Base-by-base conservation (phyloP, 2,888 invertebrate genomes). In the Achlya flavicornis region DNA sequence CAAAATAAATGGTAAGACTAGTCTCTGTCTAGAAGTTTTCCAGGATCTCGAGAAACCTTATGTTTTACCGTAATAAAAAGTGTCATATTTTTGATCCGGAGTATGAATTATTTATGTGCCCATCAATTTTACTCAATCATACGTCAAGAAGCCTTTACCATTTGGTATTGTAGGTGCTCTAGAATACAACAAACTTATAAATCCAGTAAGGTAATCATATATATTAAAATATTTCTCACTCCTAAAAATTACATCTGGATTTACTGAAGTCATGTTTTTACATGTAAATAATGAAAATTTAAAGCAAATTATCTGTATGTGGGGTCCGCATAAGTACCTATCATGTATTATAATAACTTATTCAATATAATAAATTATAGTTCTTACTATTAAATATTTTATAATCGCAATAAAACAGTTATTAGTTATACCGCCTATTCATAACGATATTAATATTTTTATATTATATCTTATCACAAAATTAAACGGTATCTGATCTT, bases 261-360 rank as follows among this genome's bases (percentile, higher is more conserved):
- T 46, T 3, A 46, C 46, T 46, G 4, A 46, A 1, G 16, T 16
- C 16, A 16, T 48, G 4, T 48, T 48, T 48, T 46, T 0, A 12
- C 46, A n/a, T 46, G 46, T 46, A 5, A 46, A 46, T 14, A 46
- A 46, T 46, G 11, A 11, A 11, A 4, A 2, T 43, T 14, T 43
- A 14, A 48, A 16, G 48, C 16, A 48, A 48, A 57, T 53, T 62
- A 64, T 58, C 64, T 63, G 64, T 62, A 61, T 61, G 59, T 48
- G 62, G 38, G 12, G 41, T 57, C 58, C 33, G 62, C 57, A 53
- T 63, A 64, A 58, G 46, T 63, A n/a, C n/a, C n/a, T n/a, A 63
- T 66, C 62, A 58, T 16, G 48, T 16, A 48, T 48, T 48, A 16
- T 14, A 8, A 16, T 14, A 8, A 10, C 53, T 19, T 53, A 53